A percentile compares a stretch with the other conserved stretches of the same genome.
These are phyloP conservation scores for Tromatobia lineatoria DNA, from an alignment of 2,888 invertebrate genomes.

Conservation along the genomic window DNA sequence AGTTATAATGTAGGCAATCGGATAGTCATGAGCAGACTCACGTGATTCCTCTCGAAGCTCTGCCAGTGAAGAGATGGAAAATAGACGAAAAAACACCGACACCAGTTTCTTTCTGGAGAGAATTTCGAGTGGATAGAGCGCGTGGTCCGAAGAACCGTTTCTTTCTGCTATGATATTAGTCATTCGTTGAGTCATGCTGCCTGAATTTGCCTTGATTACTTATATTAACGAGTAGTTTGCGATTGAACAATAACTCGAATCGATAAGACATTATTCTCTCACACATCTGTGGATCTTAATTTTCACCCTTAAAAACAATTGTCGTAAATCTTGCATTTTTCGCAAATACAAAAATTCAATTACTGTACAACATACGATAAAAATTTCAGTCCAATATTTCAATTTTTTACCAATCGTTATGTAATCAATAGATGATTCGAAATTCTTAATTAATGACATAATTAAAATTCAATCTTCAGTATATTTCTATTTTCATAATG, in stretches of 20 bases:
- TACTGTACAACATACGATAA: no score
- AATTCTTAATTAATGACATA: no score
- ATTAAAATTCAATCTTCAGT: no score
- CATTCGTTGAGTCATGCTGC: neutral
- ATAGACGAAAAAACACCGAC: neutral
- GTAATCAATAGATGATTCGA: no score
- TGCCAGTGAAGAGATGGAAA: neutral
- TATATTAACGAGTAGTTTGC: neutral
- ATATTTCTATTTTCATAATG: no score
- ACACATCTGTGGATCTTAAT: no score
- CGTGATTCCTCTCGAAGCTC: neutral
- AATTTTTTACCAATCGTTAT: no score
- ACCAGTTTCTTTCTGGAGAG: neutral
- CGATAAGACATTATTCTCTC: no score
- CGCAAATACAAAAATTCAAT: no score
- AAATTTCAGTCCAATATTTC: no score
- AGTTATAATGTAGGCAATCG: neutral
- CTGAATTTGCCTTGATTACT: neutral
- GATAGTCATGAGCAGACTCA: slow-evolving; percentile 15
- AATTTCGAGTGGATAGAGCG: neutral
- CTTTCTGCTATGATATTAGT: neutral
- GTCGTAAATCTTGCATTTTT: no score
- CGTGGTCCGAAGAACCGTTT: neutral
- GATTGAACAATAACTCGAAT: neutral
- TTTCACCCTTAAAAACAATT: no score